Base-by-base conservation (phyloP, 1,140 invertebrate species). In the Drosophila willistoni region DNA sequence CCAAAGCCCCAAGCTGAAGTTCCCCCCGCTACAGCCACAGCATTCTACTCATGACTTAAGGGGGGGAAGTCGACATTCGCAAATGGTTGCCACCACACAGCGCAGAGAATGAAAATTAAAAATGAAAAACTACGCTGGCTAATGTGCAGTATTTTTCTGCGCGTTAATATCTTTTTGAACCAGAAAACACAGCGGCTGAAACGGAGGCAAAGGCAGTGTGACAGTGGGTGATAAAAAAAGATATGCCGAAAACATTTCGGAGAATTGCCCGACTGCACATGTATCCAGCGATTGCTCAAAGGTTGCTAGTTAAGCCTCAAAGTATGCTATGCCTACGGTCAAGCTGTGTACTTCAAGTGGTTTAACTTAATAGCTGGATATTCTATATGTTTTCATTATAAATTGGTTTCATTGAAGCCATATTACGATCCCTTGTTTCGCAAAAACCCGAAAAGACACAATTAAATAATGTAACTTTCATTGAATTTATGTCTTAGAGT, bases 161-260 rank as follows among this genome's bases (percentile, higher is more conserved):
- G 61, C 61, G 61, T 64, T 64, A 64, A 64, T 64, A 64, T 64
- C 61, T 64, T 64, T 64, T 64, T 64, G 61, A 64, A 64, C 42
- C 61, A 64, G 42, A 44, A 64, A 42, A 64, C 60, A 47, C 17
- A 51, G 44, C 17, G 19, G 19, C 44, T 22, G 44, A 9, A 22
- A 19, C 44, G 19, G 44, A 12, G 42, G 42, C 14, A 44, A 17
- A 4, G 17, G 44, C 44, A 51, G 9, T 22, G 17, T 22, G 44
- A 14, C 14, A 62, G 60, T 62, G 60, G 60, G 60, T 9, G 36
- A 62, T 62, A 62, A 42, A 62, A 41, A 62, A 42, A 62, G 39
- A 62, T 41, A 62, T 41, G 36, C 14, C 60, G 4, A 19, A 44
- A 19, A 62, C n/a, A 2, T 3, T 1, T 22, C n/a, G 6, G 12